A percentile compares a stretch with the other conserved stretches of the same genome.
Evolutionary conservation across 2,113 vertebrate species (phyloP).

Genomic region (Datnioides undecimradiatus): DNA sequence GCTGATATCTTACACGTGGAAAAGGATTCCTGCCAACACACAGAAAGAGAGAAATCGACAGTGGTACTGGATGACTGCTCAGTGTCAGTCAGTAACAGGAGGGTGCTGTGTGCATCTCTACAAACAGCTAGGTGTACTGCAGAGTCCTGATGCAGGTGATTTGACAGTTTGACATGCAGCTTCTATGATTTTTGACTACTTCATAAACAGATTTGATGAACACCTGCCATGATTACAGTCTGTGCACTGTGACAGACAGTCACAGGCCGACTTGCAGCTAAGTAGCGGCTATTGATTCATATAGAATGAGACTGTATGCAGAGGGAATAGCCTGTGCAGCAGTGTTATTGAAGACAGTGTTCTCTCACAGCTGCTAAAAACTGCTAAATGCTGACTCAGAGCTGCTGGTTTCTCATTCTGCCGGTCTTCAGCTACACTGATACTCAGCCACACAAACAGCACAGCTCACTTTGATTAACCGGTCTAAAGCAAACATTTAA

Average conservation of each 20-base stretch:
- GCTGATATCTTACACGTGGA: neutral
- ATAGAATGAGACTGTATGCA: neutral
- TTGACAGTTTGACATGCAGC: neutral
- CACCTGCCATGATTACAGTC: neutral
- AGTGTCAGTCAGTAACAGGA: neutral
- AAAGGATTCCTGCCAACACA: too few species aligned
- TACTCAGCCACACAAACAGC: constrained; percentile 12
- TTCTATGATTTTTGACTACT: neutral
- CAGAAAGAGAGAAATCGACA: neutral
- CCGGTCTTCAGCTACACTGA: constrained; percentile 18
- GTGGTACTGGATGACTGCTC: neutral
- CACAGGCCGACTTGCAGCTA: neutral
- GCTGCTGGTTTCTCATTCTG: constrained; percentile 13
- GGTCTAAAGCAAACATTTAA: constrained; percentile 11
- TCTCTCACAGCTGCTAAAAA: neutral
- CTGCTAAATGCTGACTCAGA: neutral
- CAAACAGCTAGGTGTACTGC: neutral
- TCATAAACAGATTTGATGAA: neutral
- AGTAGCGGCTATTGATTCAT: constrained; percentile 8
- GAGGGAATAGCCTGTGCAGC: neutral
- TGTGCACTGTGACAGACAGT: neutral
- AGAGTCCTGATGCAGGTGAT: neutral
- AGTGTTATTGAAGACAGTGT: neutral
- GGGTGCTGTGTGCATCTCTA: too few species aligned
- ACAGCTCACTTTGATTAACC: constrained; percentile 2